Evolutionary conservation across 2,113 vertebrate species (phyloP).

Genomic region (Vulpes ferrilata): DNA sequence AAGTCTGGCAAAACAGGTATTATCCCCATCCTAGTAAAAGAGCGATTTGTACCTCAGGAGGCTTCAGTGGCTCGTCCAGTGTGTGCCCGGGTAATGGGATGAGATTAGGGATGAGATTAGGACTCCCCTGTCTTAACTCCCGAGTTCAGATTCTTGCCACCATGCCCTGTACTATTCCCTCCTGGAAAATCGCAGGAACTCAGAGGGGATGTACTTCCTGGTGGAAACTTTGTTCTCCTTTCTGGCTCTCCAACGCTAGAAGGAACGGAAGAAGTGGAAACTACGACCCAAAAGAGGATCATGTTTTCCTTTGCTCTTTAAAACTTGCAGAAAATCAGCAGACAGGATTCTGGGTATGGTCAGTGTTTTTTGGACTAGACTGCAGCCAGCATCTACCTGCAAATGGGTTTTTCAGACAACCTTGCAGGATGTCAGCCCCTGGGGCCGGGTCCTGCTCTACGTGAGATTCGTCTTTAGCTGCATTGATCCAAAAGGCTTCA

Average conservation of each 20-base stretch:
- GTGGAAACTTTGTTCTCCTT: neutral
- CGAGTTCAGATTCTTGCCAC: neutral
- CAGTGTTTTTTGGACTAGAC: neutral
- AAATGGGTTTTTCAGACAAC: slow-evolving; percentile 19
- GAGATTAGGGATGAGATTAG: neutral
- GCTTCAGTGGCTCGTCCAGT: neutral
- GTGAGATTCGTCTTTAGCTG: neutral
- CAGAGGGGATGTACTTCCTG: neutral
- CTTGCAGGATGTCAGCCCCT: neutral
- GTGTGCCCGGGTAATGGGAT: neutral
- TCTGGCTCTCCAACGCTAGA: neutral
- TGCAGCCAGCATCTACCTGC: neutral
- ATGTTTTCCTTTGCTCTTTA: slow-evolving; percentile 54
- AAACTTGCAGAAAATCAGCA: slow-evolving; percentile 47
- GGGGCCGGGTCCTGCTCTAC: neutral
- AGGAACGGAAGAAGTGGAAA: slow-evolving; percentile 51
- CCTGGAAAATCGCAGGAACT: neutral
- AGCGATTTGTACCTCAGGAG: neutral
- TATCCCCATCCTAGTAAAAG: neutral
- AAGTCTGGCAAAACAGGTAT: neutral
- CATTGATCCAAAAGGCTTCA: slow-evolving; percentile 28
- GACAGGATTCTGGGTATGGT: neutral
- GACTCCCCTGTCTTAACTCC: slow-evolving; percentile 1
- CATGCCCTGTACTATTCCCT: neutral
- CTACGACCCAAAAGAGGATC: neutral